phyloP scores from a whole-genome alignment of 2,888 invertebrate species.

The Dolichopus griseipennis region DNA sequence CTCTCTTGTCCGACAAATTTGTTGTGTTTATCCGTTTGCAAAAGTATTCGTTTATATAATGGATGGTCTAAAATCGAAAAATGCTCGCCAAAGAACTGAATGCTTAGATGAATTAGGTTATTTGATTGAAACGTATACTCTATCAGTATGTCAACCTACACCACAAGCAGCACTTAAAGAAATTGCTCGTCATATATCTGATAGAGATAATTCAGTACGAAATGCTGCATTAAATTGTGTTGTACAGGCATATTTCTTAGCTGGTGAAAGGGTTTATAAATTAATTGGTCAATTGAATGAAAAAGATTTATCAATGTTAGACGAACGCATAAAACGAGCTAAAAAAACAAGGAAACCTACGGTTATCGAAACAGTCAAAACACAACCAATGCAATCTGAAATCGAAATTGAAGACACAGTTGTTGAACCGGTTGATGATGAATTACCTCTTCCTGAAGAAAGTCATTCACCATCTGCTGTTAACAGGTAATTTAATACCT shows the following conservation, averaged over 20 bases:
- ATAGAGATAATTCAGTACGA: constrained; percentile 90
- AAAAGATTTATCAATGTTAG: constrained; percentile 87
- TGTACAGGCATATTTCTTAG: constrained; percentile 78
- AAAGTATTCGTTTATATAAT: constrained; percentile 84
- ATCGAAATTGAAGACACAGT: constrained; percentile 41
- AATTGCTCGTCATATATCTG: constrained; percentile 89
- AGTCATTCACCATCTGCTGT: constrained; percentile 29
- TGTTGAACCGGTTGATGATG: constrained; percentile 38
- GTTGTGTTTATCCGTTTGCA: constrained; percentile 75
- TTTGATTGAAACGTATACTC: constrained; percentile 76
- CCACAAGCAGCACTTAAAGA: constrained; percentile 68
- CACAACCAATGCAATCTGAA: constrained; percentile 29
- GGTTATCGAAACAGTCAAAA: constrained; percentile 42
- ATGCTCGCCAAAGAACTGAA: constrained; percentile 91
- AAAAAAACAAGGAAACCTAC: constrained; percentile 53
- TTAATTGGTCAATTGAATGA: constrained; percentile 87
- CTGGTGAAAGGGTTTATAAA: constrained; percentile 83
- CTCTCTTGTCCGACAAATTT: constrained; percentile 73
- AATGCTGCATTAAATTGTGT: constrained; percentile 93
- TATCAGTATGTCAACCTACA: constrained; percentile 72
- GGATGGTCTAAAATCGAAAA: constrained; percentile 95
- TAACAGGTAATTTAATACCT: constrained; percentile 19
- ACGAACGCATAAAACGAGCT: constrained; percentile 91
- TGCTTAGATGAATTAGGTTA: constrained; percentile 87
- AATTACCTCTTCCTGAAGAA: constrained; percentile 37